Evolutionary conservation across 2,113 vertebrate genomes (phyloP).

Genomic region (Erpornis zantholeuca): DNA sequence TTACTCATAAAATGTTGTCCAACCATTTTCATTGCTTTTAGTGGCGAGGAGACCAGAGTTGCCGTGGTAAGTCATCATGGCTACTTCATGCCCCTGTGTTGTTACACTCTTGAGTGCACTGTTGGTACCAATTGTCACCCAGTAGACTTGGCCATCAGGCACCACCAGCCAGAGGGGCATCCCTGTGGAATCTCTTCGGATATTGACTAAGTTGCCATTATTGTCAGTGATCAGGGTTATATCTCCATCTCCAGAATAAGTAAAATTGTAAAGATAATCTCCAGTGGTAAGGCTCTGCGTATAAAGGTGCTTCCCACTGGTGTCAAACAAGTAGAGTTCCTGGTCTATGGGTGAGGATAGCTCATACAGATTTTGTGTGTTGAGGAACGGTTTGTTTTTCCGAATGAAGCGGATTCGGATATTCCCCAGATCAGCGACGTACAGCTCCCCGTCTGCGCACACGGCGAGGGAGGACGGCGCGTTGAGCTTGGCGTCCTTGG

Average conservation of each 20-base stretch:
- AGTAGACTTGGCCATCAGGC: constrained; percentile 92
- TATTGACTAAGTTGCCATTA: constrained; percentile 87
- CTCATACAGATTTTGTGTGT: constrained; percentile 93
- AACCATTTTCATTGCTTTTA: constrained; percentile 95
- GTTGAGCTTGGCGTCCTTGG: constrained; percentile 94
- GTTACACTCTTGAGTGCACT: constrained; percentile 89
- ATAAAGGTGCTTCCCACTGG: constrained; percentile 92
- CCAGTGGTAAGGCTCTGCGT: constrained; percentile 95
- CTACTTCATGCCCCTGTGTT: constrained; percentile 91
- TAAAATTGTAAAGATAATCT: constrained; percentile 95
- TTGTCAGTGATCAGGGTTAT: constrained; percentile 89
- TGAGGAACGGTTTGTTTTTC: constrained; percentile 93
- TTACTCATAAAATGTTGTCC: constrained; percentile 99
- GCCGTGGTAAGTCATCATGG: constrained; percentile 95
- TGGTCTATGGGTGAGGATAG: constrained; percentile 93
- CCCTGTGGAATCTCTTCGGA: constrained; percentile 89
- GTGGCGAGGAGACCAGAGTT: constrained; percentile 93
- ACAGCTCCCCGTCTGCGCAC: constrained; percentile 92
- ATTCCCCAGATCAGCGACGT: constrained; percentile 92
- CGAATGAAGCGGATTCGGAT: constrained; percentile 93
- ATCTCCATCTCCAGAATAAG: constrained; percentile 88
- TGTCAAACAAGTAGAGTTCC: constrained; percentile 95
- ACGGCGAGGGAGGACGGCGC: constrained; percentile 89
- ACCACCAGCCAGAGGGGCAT: constrained; percentile 94
- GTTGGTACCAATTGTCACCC: constrained; percentile 97